Evolutionary conservation across 2,113 vertebrate species (phyloP).

Genomic region (Tyrannus savana): DNA sequence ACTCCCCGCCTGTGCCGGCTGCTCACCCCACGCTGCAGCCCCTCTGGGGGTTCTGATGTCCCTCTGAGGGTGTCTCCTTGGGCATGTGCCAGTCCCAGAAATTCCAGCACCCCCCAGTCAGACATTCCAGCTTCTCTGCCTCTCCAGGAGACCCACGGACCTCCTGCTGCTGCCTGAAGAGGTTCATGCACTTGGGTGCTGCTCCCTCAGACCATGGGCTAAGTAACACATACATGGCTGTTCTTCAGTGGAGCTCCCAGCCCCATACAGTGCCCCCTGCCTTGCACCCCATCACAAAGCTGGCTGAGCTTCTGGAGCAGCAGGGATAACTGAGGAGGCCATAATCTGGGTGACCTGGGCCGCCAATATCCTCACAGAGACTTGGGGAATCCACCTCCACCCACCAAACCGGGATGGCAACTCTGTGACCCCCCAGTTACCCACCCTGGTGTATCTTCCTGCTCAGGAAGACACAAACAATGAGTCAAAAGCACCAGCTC

Average conservation of each 20-base stretch:
- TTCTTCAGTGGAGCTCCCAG: not conserved
- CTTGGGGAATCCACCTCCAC: not conserved
- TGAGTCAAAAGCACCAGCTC: not conserved
- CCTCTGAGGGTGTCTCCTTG: not conserved
- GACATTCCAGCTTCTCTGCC: not conserved
- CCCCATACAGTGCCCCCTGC: accelerated
- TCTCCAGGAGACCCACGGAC: not conserved
- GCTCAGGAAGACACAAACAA: not conserved
- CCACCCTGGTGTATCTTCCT: not conserved
- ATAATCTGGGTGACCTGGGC: not conserved
- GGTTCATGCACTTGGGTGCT: accelerated
- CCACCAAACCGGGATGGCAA: accelerated
- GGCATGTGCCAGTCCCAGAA: not conserved
- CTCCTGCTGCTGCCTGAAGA: not conserved
- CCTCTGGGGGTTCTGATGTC: not conserved
- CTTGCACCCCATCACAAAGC: not conserved
- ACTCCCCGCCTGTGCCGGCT: not conserved
- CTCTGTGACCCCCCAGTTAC: not conserved
- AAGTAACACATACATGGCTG: accelerated
- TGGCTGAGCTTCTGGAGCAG: not conserved
- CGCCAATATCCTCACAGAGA: not conserved
- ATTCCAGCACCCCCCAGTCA: not conserved
- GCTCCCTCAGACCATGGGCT: not conserved
- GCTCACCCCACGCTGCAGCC: not conserved
- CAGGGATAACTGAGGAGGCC: not conserved